phyloP scores from a whole-genome alignment of 2,113 vertebrate species.

The Eulemur macaco region DNA sequence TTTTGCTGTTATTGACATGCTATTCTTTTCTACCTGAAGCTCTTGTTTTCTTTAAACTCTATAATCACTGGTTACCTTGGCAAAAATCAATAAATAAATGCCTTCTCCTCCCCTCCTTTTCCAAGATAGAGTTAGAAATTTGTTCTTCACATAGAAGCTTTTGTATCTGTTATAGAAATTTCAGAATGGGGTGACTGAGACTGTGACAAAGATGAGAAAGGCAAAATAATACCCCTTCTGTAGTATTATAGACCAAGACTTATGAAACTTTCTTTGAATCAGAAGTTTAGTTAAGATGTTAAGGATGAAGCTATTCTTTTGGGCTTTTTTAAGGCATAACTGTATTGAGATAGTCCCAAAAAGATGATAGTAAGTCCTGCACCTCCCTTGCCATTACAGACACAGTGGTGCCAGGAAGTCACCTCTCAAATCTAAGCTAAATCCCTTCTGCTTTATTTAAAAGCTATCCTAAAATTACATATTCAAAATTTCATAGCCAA shows the following conservation, averaged over 20 bases:
- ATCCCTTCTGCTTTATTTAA: not conserved
- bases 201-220: not conserved
- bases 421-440: not conserved
- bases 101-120: not conserved
- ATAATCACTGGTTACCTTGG: not conserved
- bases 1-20: not conserved
- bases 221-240: not conserved
- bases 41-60: slow-evolving; percentile 10
- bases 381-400: not conserved
- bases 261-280: not conserved
- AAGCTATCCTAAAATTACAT: not conserved
- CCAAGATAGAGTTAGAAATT: not conserved
- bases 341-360: not conserved
- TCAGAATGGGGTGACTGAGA: not conserved
- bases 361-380: not conserved
- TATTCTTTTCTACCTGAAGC: not conserved
- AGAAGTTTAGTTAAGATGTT: not conserved
- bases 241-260: not conserved
- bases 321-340: not conserved
- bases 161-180: not conserved
- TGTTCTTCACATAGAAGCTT: not conserved
- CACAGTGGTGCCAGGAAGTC: not conserved
- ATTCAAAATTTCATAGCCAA: not conserved
- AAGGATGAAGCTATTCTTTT: not conserved
- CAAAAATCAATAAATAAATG: not conserved